Evolutionary conservation across 2,888 invertebrate genomes (phyloP).

Genomic region (Drosophila austrosaltans): DNA sequence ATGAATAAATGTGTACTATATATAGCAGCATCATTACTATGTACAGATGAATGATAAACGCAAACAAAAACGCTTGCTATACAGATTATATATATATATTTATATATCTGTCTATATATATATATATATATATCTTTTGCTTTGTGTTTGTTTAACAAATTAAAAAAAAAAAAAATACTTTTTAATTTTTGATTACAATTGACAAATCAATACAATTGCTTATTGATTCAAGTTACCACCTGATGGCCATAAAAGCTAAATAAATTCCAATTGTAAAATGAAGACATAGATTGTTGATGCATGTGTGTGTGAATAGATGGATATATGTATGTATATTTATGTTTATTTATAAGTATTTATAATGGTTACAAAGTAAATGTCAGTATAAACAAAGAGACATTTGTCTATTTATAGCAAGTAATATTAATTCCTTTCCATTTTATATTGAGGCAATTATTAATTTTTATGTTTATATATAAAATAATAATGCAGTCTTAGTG

Average conservation of each 20-base stretch:
- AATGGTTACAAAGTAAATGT: no score
- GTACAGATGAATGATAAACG: conserved; percentile 10
- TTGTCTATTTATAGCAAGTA: no score
- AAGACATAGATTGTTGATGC: not conserved
- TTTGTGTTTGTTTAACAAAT: conserved; percentile 37
- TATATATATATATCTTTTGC: conserved; percentile 15
- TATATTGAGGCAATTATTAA: no score
- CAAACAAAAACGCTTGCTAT: conserved; percentile 17
- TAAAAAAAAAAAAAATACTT: conserved; percentile 49
- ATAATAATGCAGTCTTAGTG: no score
- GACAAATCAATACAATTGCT: conserved; percentile 72
- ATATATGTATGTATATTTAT: not conserved
- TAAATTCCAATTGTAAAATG: not conserved
- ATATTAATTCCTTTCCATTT: no score
- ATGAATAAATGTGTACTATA: not conserved
- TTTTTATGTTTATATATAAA: no score
- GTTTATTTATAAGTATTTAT: no score
- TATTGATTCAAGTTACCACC: conserved; percentile 62
- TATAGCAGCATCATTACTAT: not conserved
- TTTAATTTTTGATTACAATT: conserved; percentile 57
- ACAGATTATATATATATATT: conserved; percentile 11
- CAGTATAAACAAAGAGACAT: no score
- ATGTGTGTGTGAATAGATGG: not conserved
- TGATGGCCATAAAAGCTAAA: conserved; percentile 38
- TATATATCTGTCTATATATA: not conserved